These are phyloP conservation scores for Gymnoscelis rufifasciata DNA, from an alignment of 2,888 invertebrate genomes.

Conservation along the genomic window DNA sequence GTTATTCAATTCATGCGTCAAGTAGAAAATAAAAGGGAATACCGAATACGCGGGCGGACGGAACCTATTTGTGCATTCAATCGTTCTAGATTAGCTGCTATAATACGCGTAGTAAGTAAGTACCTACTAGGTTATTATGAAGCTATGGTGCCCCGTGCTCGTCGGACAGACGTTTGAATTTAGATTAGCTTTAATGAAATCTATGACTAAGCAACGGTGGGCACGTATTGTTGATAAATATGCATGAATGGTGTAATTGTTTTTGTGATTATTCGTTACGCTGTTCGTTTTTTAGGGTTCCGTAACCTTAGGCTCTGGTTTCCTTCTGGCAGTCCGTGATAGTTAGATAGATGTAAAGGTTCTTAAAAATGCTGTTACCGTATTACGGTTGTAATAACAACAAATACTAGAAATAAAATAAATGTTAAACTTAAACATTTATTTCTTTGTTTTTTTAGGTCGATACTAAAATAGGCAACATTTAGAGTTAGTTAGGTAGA, in stretches of 20 bases:
- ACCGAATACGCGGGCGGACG: conserved; percentile 16
- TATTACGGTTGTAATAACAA: too few relatives aligned
- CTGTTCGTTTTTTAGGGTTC: too few relatives aligned
- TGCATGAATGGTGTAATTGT: neutral
- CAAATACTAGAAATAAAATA: too few relatives aligned
- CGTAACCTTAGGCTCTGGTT: neutral
- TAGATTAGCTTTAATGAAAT: conserved; percentile 9
- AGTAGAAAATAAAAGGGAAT: conserved; percentile 11
- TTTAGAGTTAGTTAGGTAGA: too few relatives aligned
- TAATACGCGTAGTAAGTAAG: conserved; percentile 9
- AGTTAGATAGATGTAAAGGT: too few relatives aligned
- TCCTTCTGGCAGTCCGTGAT: too few relatives aligned
- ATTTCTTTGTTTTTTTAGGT: too few relatives aligned
- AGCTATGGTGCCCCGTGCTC: conserved; percentile 2
- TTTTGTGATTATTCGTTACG: neutral
- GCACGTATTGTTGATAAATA: neutral
- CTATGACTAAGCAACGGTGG: conserved; percentile 5
- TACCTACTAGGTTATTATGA: too few relatives aligned
- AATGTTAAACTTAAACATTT: too few relatives aligned
- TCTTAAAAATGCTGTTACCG: too few relatives aligned
- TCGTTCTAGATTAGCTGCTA: conserved; percentile 15
- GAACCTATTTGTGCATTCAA: conserved; percentile 17
- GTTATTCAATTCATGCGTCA: conserved; percentile 5
- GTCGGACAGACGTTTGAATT: conserved; percentile 13
- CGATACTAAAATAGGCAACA: too few relatives aligned